A percentile compares a stretch with the other conserved stretches of the same genome.
These are phyloP conservation scores for Synanthedon myopaeformis DNA, from an alignment of 2,888 invertebrate genomes.

Conservation along the genomic window DNA sequence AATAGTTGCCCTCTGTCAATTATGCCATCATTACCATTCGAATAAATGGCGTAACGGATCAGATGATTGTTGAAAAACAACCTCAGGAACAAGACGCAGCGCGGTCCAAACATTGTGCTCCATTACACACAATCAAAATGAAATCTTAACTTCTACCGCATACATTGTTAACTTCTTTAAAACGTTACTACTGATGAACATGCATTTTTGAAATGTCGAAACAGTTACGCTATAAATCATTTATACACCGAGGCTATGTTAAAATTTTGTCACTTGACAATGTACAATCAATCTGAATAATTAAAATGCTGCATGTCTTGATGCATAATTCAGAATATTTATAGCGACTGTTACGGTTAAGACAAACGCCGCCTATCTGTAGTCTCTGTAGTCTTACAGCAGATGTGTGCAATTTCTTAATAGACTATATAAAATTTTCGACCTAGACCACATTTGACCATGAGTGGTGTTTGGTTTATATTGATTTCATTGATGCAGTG, in stretches of 20 bases:
- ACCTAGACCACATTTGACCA: neutral
- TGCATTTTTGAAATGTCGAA: conserved; percentile 44
- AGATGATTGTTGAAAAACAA: conserved; percentile 57
- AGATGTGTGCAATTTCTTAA: too few relatives aligned
- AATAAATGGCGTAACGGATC: conserved; percentile 64
- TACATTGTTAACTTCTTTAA: conserved; percentile 24
- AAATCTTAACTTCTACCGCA: conserved; percentile 28
- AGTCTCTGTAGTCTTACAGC: too few relatives aligned
- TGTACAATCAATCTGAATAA: conserved; percentile 44
- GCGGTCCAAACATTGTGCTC: conserved; percentile 19
- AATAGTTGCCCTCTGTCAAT: conserved; percentile 68
- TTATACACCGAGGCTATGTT: conserved; percentile 45
- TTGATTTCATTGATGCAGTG: conserved; percentile 20
- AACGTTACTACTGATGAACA: conserved; percentile 25
- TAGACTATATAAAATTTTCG: too few relatives aligned
- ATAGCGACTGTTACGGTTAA: conserved; percentile 15
- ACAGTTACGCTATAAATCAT: conserved; percentile 60
- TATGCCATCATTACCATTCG: conserved; percentile 68
- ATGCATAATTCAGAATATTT: conserved; percentile 22
- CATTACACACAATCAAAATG: conserved; percentile 22
- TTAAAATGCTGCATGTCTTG: conserved; percentile 27
- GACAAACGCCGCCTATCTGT: conserved; percentile 8
- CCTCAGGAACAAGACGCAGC: conserved; percentile 42
- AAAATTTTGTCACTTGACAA: conserved; percentile 50
- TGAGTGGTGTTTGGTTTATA: neutral